Evolutionary conservation across 64 coral and sea anemone genomes (phyloP), one percentile per base, ranked within the genome.

Genomic region (Actinia equina): DNA sequence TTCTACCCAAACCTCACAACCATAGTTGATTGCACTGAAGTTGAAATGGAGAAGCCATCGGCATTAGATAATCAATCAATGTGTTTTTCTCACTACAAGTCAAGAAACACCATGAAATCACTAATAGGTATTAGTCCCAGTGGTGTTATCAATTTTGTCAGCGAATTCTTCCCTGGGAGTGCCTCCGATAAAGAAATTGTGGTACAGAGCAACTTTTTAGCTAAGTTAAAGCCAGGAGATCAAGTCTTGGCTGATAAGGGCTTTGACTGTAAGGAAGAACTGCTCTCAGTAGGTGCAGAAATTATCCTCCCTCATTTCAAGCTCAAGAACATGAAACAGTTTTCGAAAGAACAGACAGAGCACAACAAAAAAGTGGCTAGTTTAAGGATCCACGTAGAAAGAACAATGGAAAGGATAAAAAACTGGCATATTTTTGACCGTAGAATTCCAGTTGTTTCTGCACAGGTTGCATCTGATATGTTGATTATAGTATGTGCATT

Each of bases 371-470:
- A 64, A 83, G 46, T 93, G 10, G 91, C 87, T 25, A 93, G 86
- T 86, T 64, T 93, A 53, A 17, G 87, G 7, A 43, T 93, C n/a
- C 91, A 89, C 65, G 91, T 93, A 11, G 91, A 93, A 53, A 77
- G 87, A 42, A 20, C 57, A 1, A 93, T 93, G 91, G 91, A 93
- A 49, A 49, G 46, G 7, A 51, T 93, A 11, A 93, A 93, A 62
- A 93, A 93, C 63, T 93, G 86, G 91, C 87, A 89, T 41, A 77
- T 93, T 79, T 80, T 93, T 17, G 87, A 86, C 16, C 58, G 57
- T 8, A 83, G 63, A 64, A 61, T 93, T 46, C 81, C 91, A 13
- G 53, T 93, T 16, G 44, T 63, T 37, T 53, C 70, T 51, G 56
- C 91, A 4, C 46, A 43, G 1, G 18, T 65, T 85, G 87, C 87